Evolutionary conservation across 2,888 invertebrate genomes (phyloP).

Genomic region (Parnassius mnemosyne): DNA sequence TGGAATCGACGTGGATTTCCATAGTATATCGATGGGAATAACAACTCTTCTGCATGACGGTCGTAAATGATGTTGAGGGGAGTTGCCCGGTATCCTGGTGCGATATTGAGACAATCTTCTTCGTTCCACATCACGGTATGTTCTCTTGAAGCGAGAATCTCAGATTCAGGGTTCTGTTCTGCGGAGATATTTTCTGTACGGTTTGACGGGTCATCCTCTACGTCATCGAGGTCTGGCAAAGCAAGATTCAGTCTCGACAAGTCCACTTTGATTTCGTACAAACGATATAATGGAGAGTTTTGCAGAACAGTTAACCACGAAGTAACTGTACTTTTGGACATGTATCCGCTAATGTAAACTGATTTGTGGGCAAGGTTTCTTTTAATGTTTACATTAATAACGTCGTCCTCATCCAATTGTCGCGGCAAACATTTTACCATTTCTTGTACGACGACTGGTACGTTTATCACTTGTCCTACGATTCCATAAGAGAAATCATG

Average conservation of each 20-base stretch:
- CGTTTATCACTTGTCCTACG: constrained; percentile 30
- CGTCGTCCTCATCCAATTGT: too few species aligned
- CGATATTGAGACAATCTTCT: too few species aligned
- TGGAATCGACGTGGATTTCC: too few species aligned
- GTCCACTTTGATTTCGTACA: constrained; percentile 42
- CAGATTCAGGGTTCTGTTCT: constrained; percentile 10
- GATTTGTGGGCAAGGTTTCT: too few species aligned
- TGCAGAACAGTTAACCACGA: constrained; percentile 37
- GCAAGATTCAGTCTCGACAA: constrained; percentile 29
- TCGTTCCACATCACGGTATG: too few species aligned
- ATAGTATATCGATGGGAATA: constrained; percentile 41
- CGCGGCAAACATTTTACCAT: too few species aligned
- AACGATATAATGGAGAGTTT: constrained; percentile 38
- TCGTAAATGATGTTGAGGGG: constrained; percentile 49
- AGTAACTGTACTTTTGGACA: too few species aligned
- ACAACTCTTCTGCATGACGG: constrained; percentile 42
- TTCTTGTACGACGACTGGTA: constrained; percentile 21
- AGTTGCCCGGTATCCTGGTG: constrained; percentile 37
- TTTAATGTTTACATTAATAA: too few species aligned
- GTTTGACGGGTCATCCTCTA: constrained; percentile 35
- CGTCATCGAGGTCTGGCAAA: too few species aligned
- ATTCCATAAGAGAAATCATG: constrained; percentile 47
- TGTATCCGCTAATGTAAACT: too few species aligned
- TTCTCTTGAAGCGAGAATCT: too few species aligned
- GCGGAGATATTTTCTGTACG: constrained; percentile 40